A percentile compares a stretch with the other conserved stretches of the same genome.
Conservation (phyloP, 2,797 vertebrate species). For the Paratrypauchen microcephalus region DNA sequence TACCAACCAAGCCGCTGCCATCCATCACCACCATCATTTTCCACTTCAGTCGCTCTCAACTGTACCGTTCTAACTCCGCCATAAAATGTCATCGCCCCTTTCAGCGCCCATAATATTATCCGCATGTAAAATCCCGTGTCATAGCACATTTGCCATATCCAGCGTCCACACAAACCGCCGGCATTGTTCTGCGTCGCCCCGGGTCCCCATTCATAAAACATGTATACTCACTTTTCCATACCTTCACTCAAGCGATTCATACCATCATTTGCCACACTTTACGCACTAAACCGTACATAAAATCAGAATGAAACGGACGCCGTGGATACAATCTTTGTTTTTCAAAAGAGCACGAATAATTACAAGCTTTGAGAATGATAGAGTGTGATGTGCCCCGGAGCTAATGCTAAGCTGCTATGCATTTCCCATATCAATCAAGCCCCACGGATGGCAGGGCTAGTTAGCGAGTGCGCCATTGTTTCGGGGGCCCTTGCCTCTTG, state of each 20-base stretch:
- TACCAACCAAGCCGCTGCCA: too few relatives aligned
- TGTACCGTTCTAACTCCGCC: not conserved
- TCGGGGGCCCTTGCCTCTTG: constrained; percentile 81
- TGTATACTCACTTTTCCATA: constrained; percentile 60
- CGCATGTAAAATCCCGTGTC: constrained; percentile 50
- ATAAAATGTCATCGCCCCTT: constrained; percentile 25
- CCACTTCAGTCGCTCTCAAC: constrained; percentile 2
- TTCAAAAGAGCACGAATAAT: constrained; percentile 68
- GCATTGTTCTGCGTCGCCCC: constrained; percentile 44
- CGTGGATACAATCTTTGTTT: constrained; percentile 65
- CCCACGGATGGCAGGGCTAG: constrained; percentile 88
- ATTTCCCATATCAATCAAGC: constrained; percentile 98
- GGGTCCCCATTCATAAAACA: constrained; percentile 52
- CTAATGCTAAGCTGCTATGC: constrained; percentile 72
- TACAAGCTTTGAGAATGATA: constrained; percentile 73
- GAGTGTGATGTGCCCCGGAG: constrained; percentile 63
- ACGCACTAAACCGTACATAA: constrained; percentile 66
- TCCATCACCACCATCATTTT: not conserved
- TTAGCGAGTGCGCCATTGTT: constrained; percentile 90
- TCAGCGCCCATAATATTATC: constrained; percentile 16
- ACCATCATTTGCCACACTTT: constrained; percentile 63
- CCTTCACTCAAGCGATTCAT: constrained; percentile 26
- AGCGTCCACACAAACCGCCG: constrained; percentile 63
- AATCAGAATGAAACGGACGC: constrained; percentile 72
- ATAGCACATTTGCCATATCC: constrained; percentile 55